Conservation (phyloP, 1,140 invertebrate species). For the Elymnias hypermnestra region DNA sequence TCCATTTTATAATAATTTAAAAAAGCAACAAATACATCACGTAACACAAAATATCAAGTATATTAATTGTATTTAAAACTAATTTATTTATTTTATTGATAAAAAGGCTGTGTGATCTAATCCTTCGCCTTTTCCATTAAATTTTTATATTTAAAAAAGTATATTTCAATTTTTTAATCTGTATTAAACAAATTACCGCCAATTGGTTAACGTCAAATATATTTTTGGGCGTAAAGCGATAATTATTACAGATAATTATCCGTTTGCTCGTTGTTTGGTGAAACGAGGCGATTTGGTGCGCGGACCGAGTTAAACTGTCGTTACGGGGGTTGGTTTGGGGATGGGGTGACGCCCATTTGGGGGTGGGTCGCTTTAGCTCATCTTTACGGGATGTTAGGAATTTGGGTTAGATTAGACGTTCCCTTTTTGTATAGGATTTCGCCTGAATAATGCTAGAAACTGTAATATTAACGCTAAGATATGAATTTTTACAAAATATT, state of each 20-base stretch:
- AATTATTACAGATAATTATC: conserved; percentile 41
- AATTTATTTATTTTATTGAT: too few relatives aligned
- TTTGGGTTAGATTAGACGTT: conserved; percentile 9
- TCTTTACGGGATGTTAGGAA: conserved; percentile 15
- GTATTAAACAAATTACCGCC: background rate
- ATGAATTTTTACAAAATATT: too few relatives aligned
- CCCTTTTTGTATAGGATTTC: conserved; percentile 12
- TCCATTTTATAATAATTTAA: conserved; percentile 41
- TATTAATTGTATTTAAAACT: too few relatives aligned
- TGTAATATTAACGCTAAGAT: too few relatives aligned
- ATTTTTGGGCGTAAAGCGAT: conserved; percentile 25
- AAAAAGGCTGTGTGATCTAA: too few relatives aligned
- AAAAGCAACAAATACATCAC: conserved; percentile 3
- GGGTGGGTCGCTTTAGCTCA: conserved; percentile 14
- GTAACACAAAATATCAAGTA: conserved; percentile 2
- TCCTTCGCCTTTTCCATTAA: too few relatives aligned
- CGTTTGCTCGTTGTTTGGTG: conserved; percentile 41
- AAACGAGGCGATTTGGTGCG: conserved; percentile 53
- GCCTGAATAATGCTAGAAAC: too few relatives aligned
- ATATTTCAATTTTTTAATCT: background rate
- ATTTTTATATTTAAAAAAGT: too few relatives aligned
- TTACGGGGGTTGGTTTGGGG: conserved; percentile 27
- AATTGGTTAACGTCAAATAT: background rate
- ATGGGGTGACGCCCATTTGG: conserved; percentile 21
- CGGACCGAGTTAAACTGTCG: conserved; percentile 52